These are phyloP conservation scores for Erithacus rubecula DNA, from an alignment of 2,797 vertebrate species.

Conservation along the genomic window DNA sequence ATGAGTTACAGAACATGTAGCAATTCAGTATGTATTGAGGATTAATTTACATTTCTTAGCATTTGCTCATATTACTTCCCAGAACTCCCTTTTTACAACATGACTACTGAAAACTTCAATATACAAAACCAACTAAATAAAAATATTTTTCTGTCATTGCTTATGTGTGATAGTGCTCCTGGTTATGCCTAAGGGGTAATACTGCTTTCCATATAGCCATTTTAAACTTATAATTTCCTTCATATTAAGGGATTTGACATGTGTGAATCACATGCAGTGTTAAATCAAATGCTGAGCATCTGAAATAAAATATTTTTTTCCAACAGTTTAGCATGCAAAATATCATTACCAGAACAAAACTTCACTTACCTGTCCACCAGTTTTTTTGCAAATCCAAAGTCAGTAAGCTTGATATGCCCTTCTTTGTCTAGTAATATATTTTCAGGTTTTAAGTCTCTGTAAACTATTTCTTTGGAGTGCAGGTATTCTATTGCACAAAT, in stretches of 20 bases:
- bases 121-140: background rate
- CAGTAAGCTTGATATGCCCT: slow-evolving; percentile 94
- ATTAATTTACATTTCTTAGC: background rate
- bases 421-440: slow-evolving; percentile 94
- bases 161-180: background rate
- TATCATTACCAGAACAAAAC: background rate
- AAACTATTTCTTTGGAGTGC: slow-evolving; percentile 91
- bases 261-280: background rate
- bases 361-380: slow-evolving; percentile 87
- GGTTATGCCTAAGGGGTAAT: background rate
- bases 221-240: background rate
- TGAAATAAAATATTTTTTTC: background rate
- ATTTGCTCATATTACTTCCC: background rate
- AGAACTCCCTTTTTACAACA: background rate
- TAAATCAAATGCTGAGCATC: background rate
- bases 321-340: background rate
- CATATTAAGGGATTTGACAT: background rate
- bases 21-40: background rate
- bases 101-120: background rate
- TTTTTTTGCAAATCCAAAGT: slow-evolving; percentile 98
- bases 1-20: background rate
- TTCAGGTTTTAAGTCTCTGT: slow-evolving; percentile 96
- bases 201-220: background rate
- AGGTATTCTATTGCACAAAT: slow-evolving; percentile 96
- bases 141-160: background rate